Evolutionary conservation across 2,113 vertebrate genomes (phyloP).

Genomic region (Nibea albiflora): DNA sequence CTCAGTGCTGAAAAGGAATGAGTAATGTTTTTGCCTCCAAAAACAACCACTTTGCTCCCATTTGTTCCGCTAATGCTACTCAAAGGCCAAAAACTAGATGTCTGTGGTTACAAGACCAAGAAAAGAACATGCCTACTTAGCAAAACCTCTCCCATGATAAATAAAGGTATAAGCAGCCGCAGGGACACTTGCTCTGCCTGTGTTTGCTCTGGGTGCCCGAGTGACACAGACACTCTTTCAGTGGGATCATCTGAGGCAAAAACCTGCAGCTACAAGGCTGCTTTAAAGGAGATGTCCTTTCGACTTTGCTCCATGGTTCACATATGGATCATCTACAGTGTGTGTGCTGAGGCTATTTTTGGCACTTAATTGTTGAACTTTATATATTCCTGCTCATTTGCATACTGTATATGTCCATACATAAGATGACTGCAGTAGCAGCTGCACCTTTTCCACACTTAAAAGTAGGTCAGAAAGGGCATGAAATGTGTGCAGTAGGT

Average conservation of each 20-base stretch:
- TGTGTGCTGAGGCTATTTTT: background rate
- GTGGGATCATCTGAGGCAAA: constrained; percentile 45
- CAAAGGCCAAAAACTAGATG: constrained; percentile 50
- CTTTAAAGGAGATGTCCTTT: constrained; percentile 34
- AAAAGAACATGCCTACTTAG: constrained; percentile 49
- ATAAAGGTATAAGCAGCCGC: constrained; percentile 56
- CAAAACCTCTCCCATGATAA: constrained; percentile 55
- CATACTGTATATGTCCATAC: too few relatives aligned
- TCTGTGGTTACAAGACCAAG: constrained; percentile 34
- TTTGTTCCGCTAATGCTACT: constrained; percentile 66
- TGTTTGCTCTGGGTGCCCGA: constrained; percentile 30
- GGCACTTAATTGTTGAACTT: background rate
- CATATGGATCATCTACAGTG: background rate
- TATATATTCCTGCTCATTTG: background rate
- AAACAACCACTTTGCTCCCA: constrained; percentile 67
- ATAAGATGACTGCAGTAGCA: too few relatives aligned
- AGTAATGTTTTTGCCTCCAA: constrained; percentile 60
- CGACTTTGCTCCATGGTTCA: constrained; percentile 33
- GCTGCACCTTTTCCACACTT: too few relatives aligned
- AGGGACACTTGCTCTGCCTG: constrained; percentile 24
- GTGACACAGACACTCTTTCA: constrained; percentile 32
- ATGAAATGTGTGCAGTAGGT: too few relatives aligned
- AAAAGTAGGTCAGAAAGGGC: too few relatives aligned
- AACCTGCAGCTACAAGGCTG: constrained; percentile 3
- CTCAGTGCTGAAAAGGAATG: constrained; percentile 51